Percentiles rank a stretch among this genome's conserved stretches.
Conservation (phyloP, 1,140 invertebrate species). For the Atta colombica region DNA sequence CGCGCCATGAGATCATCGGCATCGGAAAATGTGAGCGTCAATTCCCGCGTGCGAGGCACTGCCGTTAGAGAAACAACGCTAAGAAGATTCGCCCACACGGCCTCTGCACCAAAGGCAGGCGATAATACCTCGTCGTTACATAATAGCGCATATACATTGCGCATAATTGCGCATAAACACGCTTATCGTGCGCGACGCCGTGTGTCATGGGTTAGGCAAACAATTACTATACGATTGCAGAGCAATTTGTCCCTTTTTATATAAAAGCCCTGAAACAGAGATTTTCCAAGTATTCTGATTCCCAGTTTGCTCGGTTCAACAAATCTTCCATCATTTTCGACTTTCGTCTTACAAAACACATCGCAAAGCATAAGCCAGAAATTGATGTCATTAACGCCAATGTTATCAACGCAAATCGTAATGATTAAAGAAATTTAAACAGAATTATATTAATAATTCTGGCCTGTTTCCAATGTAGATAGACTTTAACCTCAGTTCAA, state of each 20-base stretch:
- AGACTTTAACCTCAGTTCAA: no score
- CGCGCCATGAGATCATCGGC: constrained; percentile 39
- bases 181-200: constrained; percentile 49
- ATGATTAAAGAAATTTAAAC: no score
- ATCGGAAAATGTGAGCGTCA: constrained; percentile 33
- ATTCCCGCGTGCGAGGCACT: constrained; percentile 25
- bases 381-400: not conserved
- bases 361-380: not conserved
- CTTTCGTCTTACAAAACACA: not conserved
- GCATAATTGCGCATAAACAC: constrained; percentile 65
- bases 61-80: constrained; percentile 57
- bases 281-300: not conserved
- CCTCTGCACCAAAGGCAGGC: constrained; percentile 30
- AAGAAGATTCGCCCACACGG: constrained; percentile 72
- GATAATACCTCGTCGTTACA: constrained; percentile 71
- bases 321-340: not conserved
- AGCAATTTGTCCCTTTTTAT: constrained; percentile 41
- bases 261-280: not conserved
- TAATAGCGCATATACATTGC: constrained; percentile 55
- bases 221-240: constrained; percentile 34
- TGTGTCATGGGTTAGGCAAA: constrained; percentile 34
- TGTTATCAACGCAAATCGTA: no score
- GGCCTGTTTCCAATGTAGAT: no score
- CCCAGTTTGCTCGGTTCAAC: not conserved
- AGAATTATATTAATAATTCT: no score